Evolutionary conservation across 23 tunicate species (phyloP).

Genomic region (Ascidia mentula): DNA sequence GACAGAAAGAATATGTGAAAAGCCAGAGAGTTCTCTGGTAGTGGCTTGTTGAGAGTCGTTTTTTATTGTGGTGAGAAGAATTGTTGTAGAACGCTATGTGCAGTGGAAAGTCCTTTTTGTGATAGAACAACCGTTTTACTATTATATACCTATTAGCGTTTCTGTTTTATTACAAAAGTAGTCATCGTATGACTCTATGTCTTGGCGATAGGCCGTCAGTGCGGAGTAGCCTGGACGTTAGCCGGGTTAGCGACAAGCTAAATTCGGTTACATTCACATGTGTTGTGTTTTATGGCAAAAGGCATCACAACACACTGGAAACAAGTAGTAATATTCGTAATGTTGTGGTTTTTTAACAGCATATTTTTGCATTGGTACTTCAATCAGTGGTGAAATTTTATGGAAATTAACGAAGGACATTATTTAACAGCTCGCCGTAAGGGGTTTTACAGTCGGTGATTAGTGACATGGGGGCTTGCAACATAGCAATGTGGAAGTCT

Average conservation of each 20-base stretch:
- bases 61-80: too few species aligned
- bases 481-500: slow-evolving; percentile 17
- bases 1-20: too few species aligned
- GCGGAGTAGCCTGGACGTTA: too few species aligned
- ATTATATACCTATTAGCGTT: too few species aligned
- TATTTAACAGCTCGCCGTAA: not conserved
- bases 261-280: not conserved
- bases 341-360: not conserved
- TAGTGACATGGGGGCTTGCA: not conserved
- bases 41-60: too few species aligned
- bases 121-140: too few species aligned
- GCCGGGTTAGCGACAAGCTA: not conserved
- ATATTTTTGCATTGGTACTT: not conserved
- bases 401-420: slow-evolving; percentile 1
- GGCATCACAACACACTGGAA: slow-evolving; percentile 19
- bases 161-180: too few species aligned
- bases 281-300: slow-evolving; percentile 16
- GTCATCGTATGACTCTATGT: too few species aligned
- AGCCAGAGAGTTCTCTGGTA: too few species aligned
- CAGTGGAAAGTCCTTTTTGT: too few species aligned
- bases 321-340: not conserved
- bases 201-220: too few species aligned
- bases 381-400: not conserved
- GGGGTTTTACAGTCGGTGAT: slow-evolving; percentile 2
- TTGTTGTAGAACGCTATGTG: too few species aligned